These are phyloP conservation scores for Pagetopsis macropterus DNA, from an alignment of 2,797 vertebrate species.

Conservation along the genomic window DNA sequence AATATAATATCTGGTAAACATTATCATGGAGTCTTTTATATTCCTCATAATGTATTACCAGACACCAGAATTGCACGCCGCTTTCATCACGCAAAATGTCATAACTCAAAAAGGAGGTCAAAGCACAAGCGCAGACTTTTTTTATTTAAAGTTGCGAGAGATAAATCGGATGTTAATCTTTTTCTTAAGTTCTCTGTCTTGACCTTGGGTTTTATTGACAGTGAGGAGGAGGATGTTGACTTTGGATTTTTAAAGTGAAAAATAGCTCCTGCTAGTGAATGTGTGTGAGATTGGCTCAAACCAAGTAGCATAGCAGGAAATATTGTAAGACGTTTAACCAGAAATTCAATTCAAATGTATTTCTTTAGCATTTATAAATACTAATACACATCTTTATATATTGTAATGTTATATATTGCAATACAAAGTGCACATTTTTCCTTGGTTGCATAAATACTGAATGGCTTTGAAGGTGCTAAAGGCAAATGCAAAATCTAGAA, in stretches of 20 bases:
- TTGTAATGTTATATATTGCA: too few species aligned
- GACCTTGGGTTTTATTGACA: background rate
- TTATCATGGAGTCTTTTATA: constrained; percentile 5
- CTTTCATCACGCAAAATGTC: background rate
- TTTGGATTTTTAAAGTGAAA: background rate
- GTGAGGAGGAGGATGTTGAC: background rate
- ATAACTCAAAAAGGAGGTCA: constrained; percentile 1
- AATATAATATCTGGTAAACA: constrained; percentile 24
- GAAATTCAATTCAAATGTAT: background rate
- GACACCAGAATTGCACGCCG: background rate
- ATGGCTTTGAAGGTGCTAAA: too few species aligned
- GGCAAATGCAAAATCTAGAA: too few species aligned
- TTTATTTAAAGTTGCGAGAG: background rate
- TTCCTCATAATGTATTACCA: background rate
- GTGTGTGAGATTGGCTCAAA: background rate
- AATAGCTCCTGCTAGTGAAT: background rate
- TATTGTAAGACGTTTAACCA: background rate
- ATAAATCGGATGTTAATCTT: background rate
- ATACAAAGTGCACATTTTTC: too few species aligned
- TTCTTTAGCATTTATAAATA: too few species aligned
- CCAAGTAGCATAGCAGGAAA: background rate
- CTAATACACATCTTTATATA: too few species aligned
- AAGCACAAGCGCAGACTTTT: background rate
- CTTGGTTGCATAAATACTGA: too few species aligned
- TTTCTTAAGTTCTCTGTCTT: background rate